Percentiles rank a stretch among this genome's conserved stretches.
Evolutionary conservation across 2,888 invertebrate species (phyloP).

Genomic region (Agrochola lychnidis): DNA sequence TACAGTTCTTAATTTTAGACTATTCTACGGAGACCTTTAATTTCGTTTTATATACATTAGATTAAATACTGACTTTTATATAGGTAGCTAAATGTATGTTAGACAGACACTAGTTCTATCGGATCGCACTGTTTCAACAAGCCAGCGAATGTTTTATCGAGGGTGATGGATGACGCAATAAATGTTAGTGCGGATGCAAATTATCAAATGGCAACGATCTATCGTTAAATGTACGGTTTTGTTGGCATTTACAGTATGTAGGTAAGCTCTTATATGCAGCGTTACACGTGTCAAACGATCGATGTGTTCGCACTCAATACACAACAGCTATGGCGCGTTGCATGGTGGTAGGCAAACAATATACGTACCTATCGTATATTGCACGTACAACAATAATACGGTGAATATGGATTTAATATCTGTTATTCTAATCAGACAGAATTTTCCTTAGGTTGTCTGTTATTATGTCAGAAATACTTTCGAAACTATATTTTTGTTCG

Average conservation of each 20-base stretch:
- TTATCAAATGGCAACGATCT: constrained; percentile 48
- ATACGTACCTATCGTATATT: not conserved
- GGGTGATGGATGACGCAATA: constrained; percentile 52
- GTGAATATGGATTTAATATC: not conserved
- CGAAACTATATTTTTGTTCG: not conserved
- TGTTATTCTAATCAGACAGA: not conserved
- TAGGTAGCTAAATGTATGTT: not conserved
- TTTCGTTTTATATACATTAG: not conserved
- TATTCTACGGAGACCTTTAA: not conserved
- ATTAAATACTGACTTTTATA: not conserved
- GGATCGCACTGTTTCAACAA: constrained; percentile 1
- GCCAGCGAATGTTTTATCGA: constrained; percentile 30
- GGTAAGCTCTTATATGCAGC: not conserved
- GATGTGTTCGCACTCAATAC: not conserved
- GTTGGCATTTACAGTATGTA: not conserved
- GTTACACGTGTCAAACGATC: not conserved
- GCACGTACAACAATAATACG: not conserved
- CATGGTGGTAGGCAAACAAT: not conserved
- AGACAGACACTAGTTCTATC: constrained; percentile 1
- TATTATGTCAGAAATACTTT: not conserved
- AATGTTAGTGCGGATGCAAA: constrained; percentile 49
- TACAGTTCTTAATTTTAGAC: not conserved
- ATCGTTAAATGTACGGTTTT: constrained; percentile 30
- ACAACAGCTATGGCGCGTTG: not conserved
- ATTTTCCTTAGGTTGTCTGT: not conserved